These are phyloP conservation scores for Megalopta genalis DNA, from an alignment of 1,140 invertebrate genomes.

Conservation along the genomic window DNA sequence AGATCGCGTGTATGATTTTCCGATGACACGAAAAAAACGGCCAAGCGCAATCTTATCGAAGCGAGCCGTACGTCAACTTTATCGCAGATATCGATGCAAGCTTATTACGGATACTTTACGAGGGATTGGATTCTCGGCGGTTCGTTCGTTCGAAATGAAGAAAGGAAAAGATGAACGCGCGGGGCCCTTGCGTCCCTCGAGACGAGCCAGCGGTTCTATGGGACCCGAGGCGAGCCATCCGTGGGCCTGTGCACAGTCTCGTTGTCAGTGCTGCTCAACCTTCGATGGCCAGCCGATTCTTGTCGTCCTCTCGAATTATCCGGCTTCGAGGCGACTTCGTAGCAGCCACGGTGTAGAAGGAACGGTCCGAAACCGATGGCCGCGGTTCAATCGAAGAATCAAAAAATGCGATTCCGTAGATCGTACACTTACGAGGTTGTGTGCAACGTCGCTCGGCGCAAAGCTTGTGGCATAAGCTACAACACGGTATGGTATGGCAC, in stretches of 20 bases:
- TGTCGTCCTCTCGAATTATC: no score
- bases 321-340: no score
- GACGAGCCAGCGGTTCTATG: slow-evolving; percentile 36
- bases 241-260: not conserved
- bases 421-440: no score
- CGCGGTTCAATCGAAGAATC: no score
- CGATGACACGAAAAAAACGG: not conserved
- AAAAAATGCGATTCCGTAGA: no score
- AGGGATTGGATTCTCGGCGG: not conserved
- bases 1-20: no score
- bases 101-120: slow-evolving; percentile 37
- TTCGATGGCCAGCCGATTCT: no score
- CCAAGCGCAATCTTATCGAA: not conserved
- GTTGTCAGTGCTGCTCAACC: no score
- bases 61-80: not conserved
- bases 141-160: not conserved
- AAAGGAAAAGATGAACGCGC: not conserved
- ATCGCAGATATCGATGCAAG: slow-evolving; percentile 20
- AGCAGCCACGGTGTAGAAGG: no score
- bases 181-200: slow-evolving; percentile 2
- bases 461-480: no score
- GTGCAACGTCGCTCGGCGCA: no score
- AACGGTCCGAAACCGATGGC: no score
- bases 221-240: slow-evolving; percentile 36
- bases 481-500: slow-evolving; percentile 61